Evolutionary conservation across 2,797 vertebrate species (phyloP), one percentile per base, ranked within the genome.

Genomic region (Tenualosa thibaudeaui): DNA sequence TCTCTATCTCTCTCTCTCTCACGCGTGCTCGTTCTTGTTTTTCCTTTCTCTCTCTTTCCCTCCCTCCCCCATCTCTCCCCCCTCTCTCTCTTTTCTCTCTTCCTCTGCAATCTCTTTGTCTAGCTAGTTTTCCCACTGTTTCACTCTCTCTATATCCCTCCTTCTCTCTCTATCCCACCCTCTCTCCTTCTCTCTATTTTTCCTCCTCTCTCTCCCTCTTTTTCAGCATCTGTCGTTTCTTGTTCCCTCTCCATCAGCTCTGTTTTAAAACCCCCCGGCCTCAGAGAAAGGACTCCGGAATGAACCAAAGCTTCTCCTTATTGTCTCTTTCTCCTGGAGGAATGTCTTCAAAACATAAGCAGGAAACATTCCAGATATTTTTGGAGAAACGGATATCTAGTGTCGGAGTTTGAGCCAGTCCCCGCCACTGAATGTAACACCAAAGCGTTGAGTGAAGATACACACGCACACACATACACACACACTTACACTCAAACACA

Each of bases 391-490:
- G 31, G 65, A 71, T 31, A 37, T 71, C 31, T 71, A 37, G 12
- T 4, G 31, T 4, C 31, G 31, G 26, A 71, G 65, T 40, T 37
- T 13, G 31, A 51, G 31, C 65, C 65, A 71, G 13, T 15, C 3
- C 31, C 31, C 3, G 31, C 2, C 15, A 71, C 65, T 71, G 65
- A 37, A 13, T 71, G 3, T 40, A 71, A 37, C 31, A 71, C 65
- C 65, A 71, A 71, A 71, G 65, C 65, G 10, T 31, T 68, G 24
- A 68, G 24, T 31, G 10, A 68, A 71, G 5, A 65, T n/a, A 65
- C 60, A 65, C 60, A 65, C 60, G 26, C 60, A 26, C 60, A 26
- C 60, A 65, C 60, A 65, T n/a, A 65, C n/a, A 65, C 60, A 65
- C 60, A 71, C 65, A 71, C 10, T 15, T 10, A 71, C 26, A 71